Evolutionary conservation across 1,140 invertebrate species (phyloP).

Genomic region (Thaumetopoea pityocampa): DNA sequence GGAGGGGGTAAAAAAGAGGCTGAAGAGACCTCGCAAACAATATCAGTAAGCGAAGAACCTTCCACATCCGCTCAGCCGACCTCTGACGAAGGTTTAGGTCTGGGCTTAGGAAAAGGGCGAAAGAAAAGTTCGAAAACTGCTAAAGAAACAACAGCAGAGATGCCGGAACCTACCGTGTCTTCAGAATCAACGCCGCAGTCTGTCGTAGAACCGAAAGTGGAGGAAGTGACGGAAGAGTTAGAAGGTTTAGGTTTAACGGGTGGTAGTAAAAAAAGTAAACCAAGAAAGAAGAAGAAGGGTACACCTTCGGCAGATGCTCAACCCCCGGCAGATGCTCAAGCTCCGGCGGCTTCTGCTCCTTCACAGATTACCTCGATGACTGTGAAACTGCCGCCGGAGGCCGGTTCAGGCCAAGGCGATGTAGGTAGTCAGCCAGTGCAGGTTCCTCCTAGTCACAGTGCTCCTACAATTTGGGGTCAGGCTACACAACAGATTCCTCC

Average conservation of each 20-base stretch:
- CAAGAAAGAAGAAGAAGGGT: slow-evolving; percentile 35
- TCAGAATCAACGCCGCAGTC: not conserved
- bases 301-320: not conserved
- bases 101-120: slow-evolving; percentile 1
- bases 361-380: not conserved
- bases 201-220: not conserved
- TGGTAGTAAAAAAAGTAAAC: slow-evolving; percentile 22
- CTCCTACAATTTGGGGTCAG: too few species aligned
- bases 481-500: too few species aligned
- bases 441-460: too few species aligned
- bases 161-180: not conserved
- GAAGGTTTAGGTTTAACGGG: slow-evolving; percentile 29
- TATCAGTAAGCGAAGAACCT: not conserved
- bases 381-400: not conserved
- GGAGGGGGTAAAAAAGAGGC: slow-evolving; percentile 26
- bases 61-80: slow-evolving; percentile 2
- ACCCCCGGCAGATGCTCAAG: not conserved
- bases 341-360: not conserved
- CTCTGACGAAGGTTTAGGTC: slow-evolving; percentile 7
- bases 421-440: too few species aligned
- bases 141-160: not conserved
- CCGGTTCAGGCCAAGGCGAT: not conserved
- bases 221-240: slow-evolving; percentile 23
- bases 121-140: slow-evolving; percentile 1
- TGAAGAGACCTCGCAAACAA: not conserved